A percentile compares a stretch with the other conserved stretches of the same genome.
Conservation (phyloP, 2,113 vertebrate genomes). For the Pseudorhombus dupliciocellatus region DNA sequence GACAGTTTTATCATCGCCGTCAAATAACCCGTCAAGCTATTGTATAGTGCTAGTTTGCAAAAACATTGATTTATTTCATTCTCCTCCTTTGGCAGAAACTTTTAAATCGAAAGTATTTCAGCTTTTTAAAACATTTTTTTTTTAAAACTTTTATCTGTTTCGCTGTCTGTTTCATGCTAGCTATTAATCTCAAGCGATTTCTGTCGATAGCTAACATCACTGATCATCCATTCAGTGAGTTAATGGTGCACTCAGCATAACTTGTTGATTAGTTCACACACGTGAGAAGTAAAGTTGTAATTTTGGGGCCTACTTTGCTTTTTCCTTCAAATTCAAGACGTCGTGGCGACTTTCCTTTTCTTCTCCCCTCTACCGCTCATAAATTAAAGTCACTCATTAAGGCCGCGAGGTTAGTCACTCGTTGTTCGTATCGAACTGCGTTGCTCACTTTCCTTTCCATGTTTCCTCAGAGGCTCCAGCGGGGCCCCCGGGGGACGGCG, state of each 20-base stretch:
- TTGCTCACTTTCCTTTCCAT: conserved; percentile 63
- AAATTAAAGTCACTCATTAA: conserved; percentile 26
- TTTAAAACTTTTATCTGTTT: neutral
- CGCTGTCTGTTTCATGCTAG: neutral
- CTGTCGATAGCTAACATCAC: neutral
- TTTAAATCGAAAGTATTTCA: neutral
- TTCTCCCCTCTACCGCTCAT: neutral
- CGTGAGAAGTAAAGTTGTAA: neutral
- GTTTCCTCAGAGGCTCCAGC: conserved; percentile 29
- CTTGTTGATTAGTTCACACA: no score
- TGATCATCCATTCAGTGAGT: neutral
- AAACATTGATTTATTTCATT: no score
- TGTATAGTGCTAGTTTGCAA: no score
- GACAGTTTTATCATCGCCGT: neutral
- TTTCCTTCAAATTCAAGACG: neutral
- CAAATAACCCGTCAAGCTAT: neutral
- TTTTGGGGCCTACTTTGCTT: neutral
- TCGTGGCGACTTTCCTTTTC: neutral
- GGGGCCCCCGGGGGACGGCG: conserved; percentile 30
- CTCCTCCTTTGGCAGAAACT: no score
- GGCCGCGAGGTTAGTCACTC: conserved; percentile 43
- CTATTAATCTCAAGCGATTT: neutral
- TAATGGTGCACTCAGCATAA: neutral
- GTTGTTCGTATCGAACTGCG: conserved; percentile 13
- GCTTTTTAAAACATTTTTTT: no score